Evolutionary conservation across 2,888 invertebrate genomes (phyloP).

Genomic region (Beris chalybata): DNA sequence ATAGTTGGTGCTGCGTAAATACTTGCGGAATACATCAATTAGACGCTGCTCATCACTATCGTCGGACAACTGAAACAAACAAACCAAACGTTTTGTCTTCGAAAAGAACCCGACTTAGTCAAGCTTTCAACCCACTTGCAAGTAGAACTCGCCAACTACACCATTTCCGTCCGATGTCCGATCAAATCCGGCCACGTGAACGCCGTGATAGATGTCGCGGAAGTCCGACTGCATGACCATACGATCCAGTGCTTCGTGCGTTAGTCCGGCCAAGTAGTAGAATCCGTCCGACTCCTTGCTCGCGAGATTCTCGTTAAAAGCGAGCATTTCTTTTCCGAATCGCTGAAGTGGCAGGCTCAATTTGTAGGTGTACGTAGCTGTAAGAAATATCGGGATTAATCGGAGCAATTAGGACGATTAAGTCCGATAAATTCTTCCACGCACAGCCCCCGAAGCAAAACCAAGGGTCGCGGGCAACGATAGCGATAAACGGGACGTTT

Average conservation of each 20-base stretch:
- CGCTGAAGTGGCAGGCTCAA: conserved; percentile 72
- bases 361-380: conserved; percentile 86
- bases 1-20: conserved; percentile 77
- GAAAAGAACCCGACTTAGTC: too few relatives aligned
- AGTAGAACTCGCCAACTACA: conserved; percentile 70
- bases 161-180: conserved; percentile 58
- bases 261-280: conserved; percentile 64
- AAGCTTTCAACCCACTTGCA: conserved; percentile 62
- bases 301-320: conserved; percentile 62
- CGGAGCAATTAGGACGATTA: not conserved
- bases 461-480: too few relatives aligned
- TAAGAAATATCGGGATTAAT: too few relatives aligned
- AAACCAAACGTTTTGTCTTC: not conserved
- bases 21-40: conserved; percentile 77
- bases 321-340: conserved; percentile 67
- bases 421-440: not conserved
- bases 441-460: too few relatives aligned
- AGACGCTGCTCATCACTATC: conserved; percentile 78
- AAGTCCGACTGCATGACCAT: conserved; percentile 90
- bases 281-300: conserved; percentile 67
- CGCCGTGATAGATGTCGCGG: conserved; percentile 79
- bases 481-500: too few relatives aligned
- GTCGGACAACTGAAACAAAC: conserved; percentile 69
- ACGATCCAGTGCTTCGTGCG: conserved; percentile 78
- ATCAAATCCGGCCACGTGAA: conserved; percentile 71